Percentiles rank a stretch among this genome's conserved stretches.
These are phyloP conservation scores for Zaprionus lineosus DNA, from an alignment of 2,888 invertebrate species.

Conservation along the genomic window DNA sequence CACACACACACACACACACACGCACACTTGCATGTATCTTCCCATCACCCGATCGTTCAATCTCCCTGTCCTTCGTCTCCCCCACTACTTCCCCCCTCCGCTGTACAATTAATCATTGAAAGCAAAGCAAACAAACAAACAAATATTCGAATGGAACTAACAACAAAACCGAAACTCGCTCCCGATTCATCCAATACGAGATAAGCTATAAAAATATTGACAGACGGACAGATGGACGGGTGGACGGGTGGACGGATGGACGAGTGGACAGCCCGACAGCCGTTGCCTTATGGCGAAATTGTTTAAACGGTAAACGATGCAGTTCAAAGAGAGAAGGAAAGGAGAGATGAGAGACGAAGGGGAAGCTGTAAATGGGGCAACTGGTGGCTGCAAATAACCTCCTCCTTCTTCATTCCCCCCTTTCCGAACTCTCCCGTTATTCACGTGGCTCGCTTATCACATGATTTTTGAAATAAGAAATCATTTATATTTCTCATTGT, in stretches of 20 bases:
- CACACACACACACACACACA: neutral
- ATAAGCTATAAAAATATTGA: constrained; percentile 77
- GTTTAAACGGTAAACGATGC: constrained; percentile 62
- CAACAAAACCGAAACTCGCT: constrained; percentile 32
- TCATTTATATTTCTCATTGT: constrained; percentile 9
- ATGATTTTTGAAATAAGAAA: constrained; percentile 49
- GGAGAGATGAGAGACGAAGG: neutral
- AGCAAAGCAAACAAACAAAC: constrained; percentile 30
- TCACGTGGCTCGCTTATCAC: constrained; percentile 51
- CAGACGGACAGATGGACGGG: too few species aligned
- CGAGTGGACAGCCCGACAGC: too few species aligned
- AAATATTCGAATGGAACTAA: neutral
- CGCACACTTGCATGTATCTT: too few species aligned
- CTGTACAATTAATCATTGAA: too few species aligned
- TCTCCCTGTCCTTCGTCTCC: neutral
- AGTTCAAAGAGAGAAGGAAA: constrained; percentile 10
- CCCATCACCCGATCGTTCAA: neutral
- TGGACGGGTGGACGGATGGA: too few species aligned
- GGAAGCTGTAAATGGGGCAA: constrained; percentile 23
- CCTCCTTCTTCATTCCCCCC: too few species aligned
- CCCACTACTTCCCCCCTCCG: too few species aligned
- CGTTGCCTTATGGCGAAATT: constrained; percentile 68
- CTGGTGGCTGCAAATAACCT: constrained; percentile 2
- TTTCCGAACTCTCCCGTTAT: too few species aligned
- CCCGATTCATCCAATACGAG: constrained; percentile 34